phyloP scores from a whole-genome alignment of 2,113 vertebrate species.

The Oreochromis aureus region DNA sequence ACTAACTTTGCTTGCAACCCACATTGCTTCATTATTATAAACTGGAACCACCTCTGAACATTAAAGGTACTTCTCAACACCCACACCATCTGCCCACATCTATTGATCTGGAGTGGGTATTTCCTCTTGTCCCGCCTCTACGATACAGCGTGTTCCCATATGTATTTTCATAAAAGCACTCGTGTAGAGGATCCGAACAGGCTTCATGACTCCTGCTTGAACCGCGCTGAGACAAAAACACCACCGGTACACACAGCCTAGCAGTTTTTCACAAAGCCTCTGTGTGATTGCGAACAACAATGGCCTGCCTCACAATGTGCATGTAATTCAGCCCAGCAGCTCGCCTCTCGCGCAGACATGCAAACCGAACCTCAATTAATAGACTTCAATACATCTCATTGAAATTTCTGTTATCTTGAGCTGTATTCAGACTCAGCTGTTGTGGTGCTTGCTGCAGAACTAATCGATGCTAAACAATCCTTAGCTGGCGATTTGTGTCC shows the following conservation, averaged over 20 bases:
- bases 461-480: conserved; percentile 47
- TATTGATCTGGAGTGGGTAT: conserved; percentile 26
- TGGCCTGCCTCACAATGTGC: background rate
- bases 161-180: conserved; percentile 8
- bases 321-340: background rate
- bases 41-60: background rate
- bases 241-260: background rate
- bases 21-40: background rate
- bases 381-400: conserved; percentile 4
- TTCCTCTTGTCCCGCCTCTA: conserved; percentile 9
- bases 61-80: conserved; percentile 25
- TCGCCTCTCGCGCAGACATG: background rate
- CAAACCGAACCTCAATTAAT: conserved; percentile 19
- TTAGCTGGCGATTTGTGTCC: conserved; percentile 38
- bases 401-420: conserved; percentile 23
- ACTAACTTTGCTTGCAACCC: background rate
- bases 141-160: background rate
- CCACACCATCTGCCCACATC: conserved; percentile 42
- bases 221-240: background rate
- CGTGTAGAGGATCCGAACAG: background rate
- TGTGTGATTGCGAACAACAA: background rate
- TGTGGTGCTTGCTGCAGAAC: conserved; percentile 2
- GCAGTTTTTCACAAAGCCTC: background rate
- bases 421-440: conserved; percentile 4
- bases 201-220: background rate